Evolutionary conservation across 2,797 vertebrate genomes (phyloP).

Genomic region (Anomalospiza imberbis): DNA sequence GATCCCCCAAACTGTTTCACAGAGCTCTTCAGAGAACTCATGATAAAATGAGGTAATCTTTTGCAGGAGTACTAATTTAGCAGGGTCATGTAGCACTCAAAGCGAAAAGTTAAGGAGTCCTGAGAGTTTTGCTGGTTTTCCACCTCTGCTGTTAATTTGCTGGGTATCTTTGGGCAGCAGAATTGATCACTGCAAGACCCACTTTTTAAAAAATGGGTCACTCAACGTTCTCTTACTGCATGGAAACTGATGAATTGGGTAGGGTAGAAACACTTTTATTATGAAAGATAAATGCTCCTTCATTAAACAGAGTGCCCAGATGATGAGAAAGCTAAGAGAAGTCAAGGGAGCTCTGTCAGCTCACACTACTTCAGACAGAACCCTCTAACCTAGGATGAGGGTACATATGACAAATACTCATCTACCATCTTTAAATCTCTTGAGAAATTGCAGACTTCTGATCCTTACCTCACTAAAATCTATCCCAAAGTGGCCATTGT

Average conservation of each 20-base stretch:
- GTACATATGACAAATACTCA: background rate
- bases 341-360: background rate
- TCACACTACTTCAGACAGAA: background rate
- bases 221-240: background rate
- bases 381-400: background rate
- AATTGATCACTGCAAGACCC: background rate
- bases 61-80: background rate
- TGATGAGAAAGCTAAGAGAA: background rate
- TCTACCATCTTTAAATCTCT: background rate
- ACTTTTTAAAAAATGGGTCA: background rate
- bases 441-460: background rate
- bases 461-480: background rate
- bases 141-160: background rate
- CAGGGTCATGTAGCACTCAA: background rate
- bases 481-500: background rate
- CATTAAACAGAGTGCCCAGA: background rate
- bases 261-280: background rate
- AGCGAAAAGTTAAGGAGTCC: background rate
- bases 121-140: background rate
- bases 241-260: background rate
- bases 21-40: background rate
- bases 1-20: background rate
- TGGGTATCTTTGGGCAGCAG: background rate
- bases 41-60: background rate
- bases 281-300: background rate